These are phyloP conservation scores for Cerastis leucographa DNA, from an alignment of 2,888 invertebrate genomes.

Conservation along the genomic window DNA sequence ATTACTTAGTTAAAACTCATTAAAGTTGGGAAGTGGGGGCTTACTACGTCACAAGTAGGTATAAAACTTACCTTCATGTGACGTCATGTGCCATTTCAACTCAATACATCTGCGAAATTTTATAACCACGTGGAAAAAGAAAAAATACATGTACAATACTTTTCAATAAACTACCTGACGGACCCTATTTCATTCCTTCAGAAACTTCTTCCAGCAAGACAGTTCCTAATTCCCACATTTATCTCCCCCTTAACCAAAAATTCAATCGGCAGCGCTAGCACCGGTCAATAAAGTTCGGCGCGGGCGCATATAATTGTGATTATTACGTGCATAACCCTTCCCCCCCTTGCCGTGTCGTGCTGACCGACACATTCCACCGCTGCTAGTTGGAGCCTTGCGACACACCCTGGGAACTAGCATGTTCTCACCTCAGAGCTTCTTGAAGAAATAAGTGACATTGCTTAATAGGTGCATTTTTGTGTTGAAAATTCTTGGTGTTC, in stretches of 20 bases:
- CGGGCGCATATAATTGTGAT: constrained; percentile 67
- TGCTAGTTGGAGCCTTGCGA: constrained; percentile 47
- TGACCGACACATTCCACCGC: constrained; percentile 68
- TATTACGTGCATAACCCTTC: constrained; percentile 60
- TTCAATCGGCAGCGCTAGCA: constrained; percentile 40
- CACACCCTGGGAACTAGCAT: constrained; percentile 48
- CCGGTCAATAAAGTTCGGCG: constrained; percentile 54
- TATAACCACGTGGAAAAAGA: no score
- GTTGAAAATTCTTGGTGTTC: neutral
- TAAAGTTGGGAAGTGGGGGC: no score
- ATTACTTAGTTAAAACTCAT: no score
- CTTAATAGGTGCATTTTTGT: constrained; percentile 7
- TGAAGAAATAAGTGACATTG: neutral
- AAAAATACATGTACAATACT: no score
- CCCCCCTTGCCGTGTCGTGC: constrained; percentile 40
- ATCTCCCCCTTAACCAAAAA: constrained; percentile 55
- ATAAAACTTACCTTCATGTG: no score
- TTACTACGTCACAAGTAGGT: no score
- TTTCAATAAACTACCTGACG: no score
- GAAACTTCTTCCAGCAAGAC: neutral
- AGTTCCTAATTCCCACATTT: neutral
- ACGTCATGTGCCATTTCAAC: no score
- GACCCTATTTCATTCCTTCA: neutral
- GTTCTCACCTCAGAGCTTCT: constrained; percentile 38
- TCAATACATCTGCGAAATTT: no score